These are phyloP conservation scores for Beris chalybata DNA, from an alignment of 2,888 invertebrate genomes.

Conservation along the genomic window DNA sequence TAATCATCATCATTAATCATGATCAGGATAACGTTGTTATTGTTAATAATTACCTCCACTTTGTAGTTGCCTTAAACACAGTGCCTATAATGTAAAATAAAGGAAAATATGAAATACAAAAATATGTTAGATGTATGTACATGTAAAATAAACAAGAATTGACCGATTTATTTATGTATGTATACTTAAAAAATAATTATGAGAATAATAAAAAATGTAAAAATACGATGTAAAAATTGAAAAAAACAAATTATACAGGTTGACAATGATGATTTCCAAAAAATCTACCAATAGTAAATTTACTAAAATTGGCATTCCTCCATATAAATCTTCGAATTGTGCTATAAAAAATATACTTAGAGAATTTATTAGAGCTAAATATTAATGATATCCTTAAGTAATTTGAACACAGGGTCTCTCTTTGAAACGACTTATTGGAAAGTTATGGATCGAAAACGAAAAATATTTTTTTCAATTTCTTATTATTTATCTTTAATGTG, in stretches of 20 bases:
- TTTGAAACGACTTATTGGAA: background rate
- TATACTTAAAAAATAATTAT: background rate
- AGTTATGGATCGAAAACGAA: background rate
- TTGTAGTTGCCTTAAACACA: conserved; percentile 82
- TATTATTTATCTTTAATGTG: conserved; percentile 1
- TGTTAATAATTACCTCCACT: conserved; percentile 61
- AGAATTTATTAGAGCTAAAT: background rate
- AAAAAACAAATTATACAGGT: background rate
- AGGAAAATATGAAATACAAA: conserved; percentile 3
- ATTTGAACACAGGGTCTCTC: conserved; percentile 29
- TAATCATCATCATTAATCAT: background rate
- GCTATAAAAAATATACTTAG: background rate
- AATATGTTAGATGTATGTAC: conserved; percentile 11
- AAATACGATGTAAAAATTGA: conserved; percentile 3
- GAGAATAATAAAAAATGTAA: conserved; percentile 10
- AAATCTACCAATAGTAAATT: background rate
- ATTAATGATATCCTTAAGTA: background rate
- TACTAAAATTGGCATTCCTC: background rate
- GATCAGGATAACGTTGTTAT: conserved; percentile 34
- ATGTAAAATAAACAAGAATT: too few relatives aligned
- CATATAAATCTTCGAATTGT: background rate
- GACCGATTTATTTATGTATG: too few relatives aligned
- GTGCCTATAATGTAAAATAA: conserved; percentile 64
- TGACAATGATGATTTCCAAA: background rate
- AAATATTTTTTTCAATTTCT: background rate